Base-by-base conservation (phyloP, 2,113 vertebrate species). In the Dolichallabes microphthalmus region DNA sequence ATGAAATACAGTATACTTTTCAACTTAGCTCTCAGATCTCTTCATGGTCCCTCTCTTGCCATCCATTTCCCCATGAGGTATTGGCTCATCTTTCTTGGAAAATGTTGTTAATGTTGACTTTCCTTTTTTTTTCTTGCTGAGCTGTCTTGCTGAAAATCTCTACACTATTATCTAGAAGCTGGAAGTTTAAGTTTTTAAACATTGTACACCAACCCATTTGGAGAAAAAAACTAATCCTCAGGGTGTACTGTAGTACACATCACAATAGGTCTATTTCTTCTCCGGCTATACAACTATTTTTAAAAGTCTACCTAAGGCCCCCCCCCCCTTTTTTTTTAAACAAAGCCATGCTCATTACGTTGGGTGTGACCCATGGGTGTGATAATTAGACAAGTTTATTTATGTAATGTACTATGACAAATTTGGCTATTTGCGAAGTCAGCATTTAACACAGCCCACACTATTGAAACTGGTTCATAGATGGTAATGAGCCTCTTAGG, bases 1-100 rank as follows among this genome's bases (percentile, higher is more conserved):
- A 85, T 87, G 82, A 87, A 50, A 66, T 45, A n/a, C n/a, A n/a
- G n/a, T n/a, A 87, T 82, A 82, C 80, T 68, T 85, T 78, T 87
- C 61, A 87, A 74, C 78, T 73, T 45, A 1, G 66, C 64, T 64
- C 73, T 17, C 32, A 81, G 55, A 81, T 74, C 17, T 80, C 30
- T 69, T 55, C 60, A 27, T 50, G 35, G 63, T 60, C 66, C 68
- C 22, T 39, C 39, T 10, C 27, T 76, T 85, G 14, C 39, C 19
- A 52, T 86, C 64, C 75, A 27, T 74, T 61, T 85, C 53, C 25
- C n/a, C 53, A 30, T 14, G 52, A 80, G 32, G 22, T 61, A 73
- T 80, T 64, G 53, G 53, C 66, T n/a, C 55, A 71, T 57, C 14
- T 74, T 61, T 85, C 76, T 71, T 60, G 15, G 19, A 27, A 66